Evolutionary conservation across 2,797 vertebrate species (phyloP).

Genomic region (Myotis daubentonii): DNA sequence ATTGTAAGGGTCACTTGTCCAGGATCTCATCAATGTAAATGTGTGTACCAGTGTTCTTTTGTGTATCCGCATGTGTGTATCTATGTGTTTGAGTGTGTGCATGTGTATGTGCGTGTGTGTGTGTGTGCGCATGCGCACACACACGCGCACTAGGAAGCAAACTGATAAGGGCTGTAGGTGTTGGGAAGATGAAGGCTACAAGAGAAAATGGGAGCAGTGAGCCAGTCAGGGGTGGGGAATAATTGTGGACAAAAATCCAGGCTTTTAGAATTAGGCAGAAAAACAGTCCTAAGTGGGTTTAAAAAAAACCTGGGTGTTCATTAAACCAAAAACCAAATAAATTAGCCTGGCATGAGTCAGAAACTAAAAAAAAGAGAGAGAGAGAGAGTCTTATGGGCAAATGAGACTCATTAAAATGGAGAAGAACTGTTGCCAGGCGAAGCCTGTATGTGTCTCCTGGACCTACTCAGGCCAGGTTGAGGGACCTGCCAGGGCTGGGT

Average conservation of each 20-base stretch:
- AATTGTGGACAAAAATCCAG: neutral
- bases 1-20: neutral
- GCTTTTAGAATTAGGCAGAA: neutral
- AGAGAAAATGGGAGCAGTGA: neutral
- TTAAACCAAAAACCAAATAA: neutral
- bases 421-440: neutral
- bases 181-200: neutral
- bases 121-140: no score
- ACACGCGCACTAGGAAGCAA: neutral
- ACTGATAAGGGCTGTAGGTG: neutral
- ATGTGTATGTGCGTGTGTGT: neutral
- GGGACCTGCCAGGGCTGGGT: neutral
- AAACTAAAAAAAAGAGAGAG: neutral
- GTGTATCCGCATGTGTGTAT: neutral
- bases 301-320: neutral
- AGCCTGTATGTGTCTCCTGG: neutral
- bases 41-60: neutral
- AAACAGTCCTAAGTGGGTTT: neutral
- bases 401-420: constrained; percentile 8
- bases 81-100: neutral
- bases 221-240: neutral
- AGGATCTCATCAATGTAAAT: neutral
- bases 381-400: neutral
- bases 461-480: neutral
- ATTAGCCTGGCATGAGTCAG: constrained; percentile 31